A percentile compares a stretch with the other conserved stretches of the same genome.
Conservation (phyloP, 2,888 invertebrate species). For the Phania funesta region DNA sequence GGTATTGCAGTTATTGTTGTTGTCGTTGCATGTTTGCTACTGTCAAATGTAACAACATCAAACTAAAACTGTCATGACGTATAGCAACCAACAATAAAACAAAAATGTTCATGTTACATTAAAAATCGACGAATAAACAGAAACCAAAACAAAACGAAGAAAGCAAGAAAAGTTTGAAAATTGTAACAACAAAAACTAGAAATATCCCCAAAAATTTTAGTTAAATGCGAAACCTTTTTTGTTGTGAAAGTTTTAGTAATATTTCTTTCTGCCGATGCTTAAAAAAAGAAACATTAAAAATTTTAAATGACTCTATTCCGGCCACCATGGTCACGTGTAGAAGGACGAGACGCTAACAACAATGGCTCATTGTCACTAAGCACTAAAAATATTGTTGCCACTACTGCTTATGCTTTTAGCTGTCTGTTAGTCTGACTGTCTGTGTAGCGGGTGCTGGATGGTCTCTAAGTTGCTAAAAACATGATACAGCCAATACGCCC, state of each 20-base stretch:
- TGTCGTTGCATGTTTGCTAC: slow-evolving; percentile 36
- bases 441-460: background rate
- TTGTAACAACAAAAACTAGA: background rate
- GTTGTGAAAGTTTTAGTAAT: background rate
- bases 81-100: slow-evolving; percentile 56
- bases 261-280: too few species aligned
- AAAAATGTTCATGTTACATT: slow-evolving; percentile 59
- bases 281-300: slow-evolving; percentile 17
- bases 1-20: slow-evolving; percentile 9
- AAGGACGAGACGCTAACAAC: slow-evolving; percentile 35
- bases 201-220: slow-evolving; percentile 46
- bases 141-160: too few species aligned
- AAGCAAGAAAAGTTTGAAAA: background rate
- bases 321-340: background rate
- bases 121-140: slow-evolving; percentile 34
- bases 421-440: too few species aligned
- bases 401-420: too few species aligned
- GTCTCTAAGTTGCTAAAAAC: background rate
- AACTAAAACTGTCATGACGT: slow-evolving; percentile 57
- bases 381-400: slow-evolving; percentile 44
- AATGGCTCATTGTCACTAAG: slow-evolving; percentile 56
- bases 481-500: background rate
- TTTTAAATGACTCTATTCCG: slow-evolving; percentile 56
- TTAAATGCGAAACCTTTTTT: slow-evolving; percentile 43
- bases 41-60: slow-evolving; percentile 52